Evolutionary conservation across 2,113 vertebrate genomes (phyloP), one percentile per base, ranked within the genome.

Genomic region (Podilymbus podiceps): DNA sequence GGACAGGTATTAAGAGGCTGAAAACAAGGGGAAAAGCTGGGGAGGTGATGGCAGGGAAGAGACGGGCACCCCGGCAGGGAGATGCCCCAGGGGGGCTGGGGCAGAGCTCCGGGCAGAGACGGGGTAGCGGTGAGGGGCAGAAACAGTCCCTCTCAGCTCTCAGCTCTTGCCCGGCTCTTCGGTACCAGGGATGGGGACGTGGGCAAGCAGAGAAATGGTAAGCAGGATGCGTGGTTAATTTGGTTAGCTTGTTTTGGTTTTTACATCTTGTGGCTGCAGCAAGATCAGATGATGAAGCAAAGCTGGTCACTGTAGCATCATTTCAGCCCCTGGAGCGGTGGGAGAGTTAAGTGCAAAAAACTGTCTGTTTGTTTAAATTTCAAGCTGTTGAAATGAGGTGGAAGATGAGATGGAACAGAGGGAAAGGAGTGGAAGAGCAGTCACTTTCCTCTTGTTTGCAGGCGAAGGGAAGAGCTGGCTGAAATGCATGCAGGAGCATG

Each of bases 401-500:
- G 46, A 40, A 42, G 50, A 63, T 68, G 60, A 64, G 53, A 90
- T 30, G 22, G 79, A 62, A 31, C 3, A 2, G 69, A 63, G 33
- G 50, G 60, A 62, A 46, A 55, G 67, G n/a, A 47, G 0, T 0
- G 53, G 62, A 49, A 47, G 67, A 42, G 62, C 79, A 30, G 23
- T 22, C 6, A 0, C 59, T 52, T 73, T 62, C 27, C 72, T 66
- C 16, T 17, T 83, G 83, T 86, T 80, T 92, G 67, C 84, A 62
- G 80, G 66, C 0, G 0, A 18, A 50, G 74, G 55, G 79, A 6
- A 67, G 78, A 60, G 95, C 75, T 66, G 82, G 9, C 62, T 74
- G 91, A 63, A 92, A 96, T 60, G 68, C 96, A 72, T 94, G 96
- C 94, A 44, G 73, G 84, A 94, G 73, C 94, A 96, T 33, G 89